Conservation (phyloP, 2,113 vertebrate genomes). For the Heloderma charlesbogerti region DNA sequence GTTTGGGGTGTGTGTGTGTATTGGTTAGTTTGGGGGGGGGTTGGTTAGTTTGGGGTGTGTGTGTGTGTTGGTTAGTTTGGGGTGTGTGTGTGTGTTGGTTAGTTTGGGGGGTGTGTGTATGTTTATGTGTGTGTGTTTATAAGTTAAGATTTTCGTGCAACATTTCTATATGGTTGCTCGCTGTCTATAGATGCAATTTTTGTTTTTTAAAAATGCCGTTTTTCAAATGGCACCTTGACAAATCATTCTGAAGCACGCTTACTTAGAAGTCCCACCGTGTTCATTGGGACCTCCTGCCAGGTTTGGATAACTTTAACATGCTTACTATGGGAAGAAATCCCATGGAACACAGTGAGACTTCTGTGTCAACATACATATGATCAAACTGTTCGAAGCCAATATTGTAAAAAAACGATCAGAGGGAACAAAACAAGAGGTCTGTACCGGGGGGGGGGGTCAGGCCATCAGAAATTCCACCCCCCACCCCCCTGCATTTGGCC, state of each 20-base stretch:
- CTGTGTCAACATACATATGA: background rate
- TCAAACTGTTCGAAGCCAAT: background rate
- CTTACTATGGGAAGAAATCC: background rate
- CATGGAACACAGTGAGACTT: background rate
- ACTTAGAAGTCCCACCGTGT: background rate
- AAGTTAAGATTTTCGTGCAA: background rate
- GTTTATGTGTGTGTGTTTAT: background rate
- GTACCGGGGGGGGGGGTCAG: background rate
- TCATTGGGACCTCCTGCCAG: background rate
- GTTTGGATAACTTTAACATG: background rate
- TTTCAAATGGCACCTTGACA: background rate
- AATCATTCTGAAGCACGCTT: background rate
- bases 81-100: too few species aligned
- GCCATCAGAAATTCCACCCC: background rate
- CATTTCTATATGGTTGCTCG: too few species aligned
- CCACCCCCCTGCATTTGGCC: background rate
- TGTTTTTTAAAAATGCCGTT: too few species aligned
- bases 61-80: too few species aligned
- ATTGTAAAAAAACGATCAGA: background rate
- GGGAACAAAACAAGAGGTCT: background rate
- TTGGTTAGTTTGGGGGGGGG: too few species aligned
- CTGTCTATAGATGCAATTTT: background rate
- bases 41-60: too few species aligned
- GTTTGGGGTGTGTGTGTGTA: too few species aligned
- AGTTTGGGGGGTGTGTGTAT: too few species aligned